phyloP scores from a whole-genome alignment of 92 coral and sea anemone genomes.

The Heteractis magnifica region DNA sequence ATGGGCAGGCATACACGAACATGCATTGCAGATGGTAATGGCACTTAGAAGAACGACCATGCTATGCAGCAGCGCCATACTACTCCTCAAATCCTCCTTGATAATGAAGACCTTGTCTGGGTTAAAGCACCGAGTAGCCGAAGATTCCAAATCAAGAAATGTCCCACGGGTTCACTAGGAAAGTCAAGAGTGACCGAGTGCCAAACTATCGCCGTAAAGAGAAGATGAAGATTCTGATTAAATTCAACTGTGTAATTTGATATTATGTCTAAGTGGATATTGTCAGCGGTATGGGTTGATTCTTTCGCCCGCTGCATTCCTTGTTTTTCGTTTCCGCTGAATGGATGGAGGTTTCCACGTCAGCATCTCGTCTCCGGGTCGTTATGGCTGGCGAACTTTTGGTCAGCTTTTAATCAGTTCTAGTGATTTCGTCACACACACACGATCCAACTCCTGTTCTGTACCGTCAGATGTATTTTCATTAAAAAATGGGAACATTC shows the following conservation, averaged over 20 bases:
- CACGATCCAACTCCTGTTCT: too few relatives aligned
- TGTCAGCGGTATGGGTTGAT: conserved; percentile 19
- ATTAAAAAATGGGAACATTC: too few relatives aligned
- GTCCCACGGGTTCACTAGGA: not conserved
- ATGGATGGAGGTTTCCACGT: not conserved
- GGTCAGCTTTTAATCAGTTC: not conserved
- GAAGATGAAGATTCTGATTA: not conserved
- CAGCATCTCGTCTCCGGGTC: not conserved
- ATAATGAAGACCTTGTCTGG: not conserved
- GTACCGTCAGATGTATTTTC: too few relatives aligned
- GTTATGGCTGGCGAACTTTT: not conserved
- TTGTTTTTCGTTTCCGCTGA: conserved; percentile 24
- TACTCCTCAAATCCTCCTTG: not conserved
- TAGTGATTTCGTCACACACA: not conserved
- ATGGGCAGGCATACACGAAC: conserved; percentile 85
- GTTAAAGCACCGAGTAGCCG: too few relatives aligned
- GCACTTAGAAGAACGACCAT: not conserved
- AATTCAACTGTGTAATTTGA: conserved; percentile 9
- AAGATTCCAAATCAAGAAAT: not conserved
- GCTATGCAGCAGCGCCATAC: not conserved
- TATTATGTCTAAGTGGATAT: conserved; percentile 9
- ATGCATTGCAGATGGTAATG: conserved; percentile 37
- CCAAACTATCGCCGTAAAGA: not conserved
- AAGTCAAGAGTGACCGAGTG: not conserved
- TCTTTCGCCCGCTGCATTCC: conserved; percentile 12